Evolutionary conservation across 2,797 vertebrate species (phyloP), one percentile per base, ranked within the genome.

Genomic region (Alosa sapidissima): DNA sequence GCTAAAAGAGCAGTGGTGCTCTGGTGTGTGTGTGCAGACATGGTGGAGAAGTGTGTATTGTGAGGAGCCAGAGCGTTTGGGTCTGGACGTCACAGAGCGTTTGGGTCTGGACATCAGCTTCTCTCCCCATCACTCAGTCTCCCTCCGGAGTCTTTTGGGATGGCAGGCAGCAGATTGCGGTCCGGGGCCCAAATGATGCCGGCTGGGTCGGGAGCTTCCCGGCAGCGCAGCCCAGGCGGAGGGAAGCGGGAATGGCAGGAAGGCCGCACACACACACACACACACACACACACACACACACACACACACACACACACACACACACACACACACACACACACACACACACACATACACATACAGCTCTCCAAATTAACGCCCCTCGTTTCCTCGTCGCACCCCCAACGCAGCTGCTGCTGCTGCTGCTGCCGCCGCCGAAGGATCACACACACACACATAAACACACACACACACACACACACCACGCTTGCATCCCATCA

Each of bases 401-500:
- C 33, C 78, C 16, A 48, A 41, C 54, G 14, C 68, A 75, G 68
- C 68, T 41, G 68, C 68, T 45, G 36, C 68, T 41, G 68, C 68
- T 45, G 36, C 36, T 19, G 68, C 68, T 16, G 14, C 36, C 11
- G 9, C 24, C 9, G 28, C 28, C 28, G 24, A 45, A 68, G 28
- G 62, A 36, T 3, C 62, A 13, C 24, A 21, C 62, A 33, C 24
- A 8, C 49, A 51, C 49, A 51, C 49, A 51, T 4, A 51, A 3
- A 51, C 49, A 51, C 49, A 51, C 62, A 13, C 24, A 21, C 62
- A 33, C 24, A 8, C 49, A 51, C 49, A 51, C 49, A 51, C 49
- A 49, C 49, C 87, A 84, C 84, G 88, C 88, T 78, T 82, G 88
- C 89, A 87, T 83, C 89, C 90, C 89, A 49, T 68, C 88, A 89